A percentile compares a stretch with the other conserved stretches of the same genome.
Conservation (phyloP, 2,113 vertebrate genomes). For the Corythaixoides concolor region DNA sequence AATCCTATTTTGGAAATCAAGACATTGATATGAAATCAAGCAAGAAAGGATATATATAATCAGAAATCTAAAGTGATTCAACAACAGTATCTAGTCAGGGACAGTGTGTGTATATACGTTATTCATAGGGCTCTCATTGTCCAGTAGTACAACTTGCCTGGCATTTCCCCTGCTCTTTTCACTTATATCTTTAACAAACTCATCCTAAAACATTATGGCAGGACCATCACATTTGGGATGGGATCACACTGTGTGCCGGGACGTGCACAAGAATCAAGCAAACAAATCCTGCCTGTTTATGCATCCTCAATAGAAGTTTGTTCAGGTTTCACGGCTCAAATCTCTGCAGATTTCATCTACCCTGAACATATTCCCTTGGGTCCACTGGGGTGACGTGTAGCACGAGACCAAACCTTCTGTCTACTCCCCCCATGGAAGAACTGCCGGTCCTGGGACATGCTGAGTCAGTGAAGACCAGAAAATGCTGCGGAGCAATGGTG, state of each 20-base stretch:
- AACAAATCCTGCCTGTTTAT: background rate
- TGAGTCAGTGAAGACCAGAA: background rate
- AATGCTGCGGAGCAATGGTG: background rate
- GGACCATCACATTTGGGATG: background rate
- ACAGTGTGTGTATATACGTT: too few relatives aligned
- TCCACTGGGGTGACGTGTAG: background rate
- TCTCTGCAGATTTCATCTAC: background rate
- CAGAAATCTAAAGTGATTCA: background rate
- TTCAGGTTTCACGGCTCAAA: background rate
- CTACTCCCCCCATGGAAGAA: background rate
- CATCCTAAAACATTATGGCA: background rate
- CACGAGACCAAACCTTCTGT: background rate
- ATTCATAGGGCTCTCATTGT: background rate
- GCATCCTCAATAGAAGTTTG: background rate
- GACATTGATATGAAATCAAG: background rate
- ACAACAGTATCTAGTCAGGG: background rate
- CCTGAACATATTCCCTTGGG: background rate
- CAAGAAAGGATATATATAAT: background rate
- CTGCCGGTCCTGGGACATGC: background rate
- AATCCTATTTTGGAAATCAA: background rate
- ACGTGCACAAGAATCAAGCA: background rate
- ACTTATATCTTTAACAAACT: background rate
- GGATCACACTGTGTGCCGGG: background rate
- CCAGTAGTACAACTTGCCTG: background rate
- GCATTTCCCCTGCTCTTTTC: background rate